Conservation (phyloP, 2,113 vertebrate species). For the Tiliqua scincoides region DNA sequence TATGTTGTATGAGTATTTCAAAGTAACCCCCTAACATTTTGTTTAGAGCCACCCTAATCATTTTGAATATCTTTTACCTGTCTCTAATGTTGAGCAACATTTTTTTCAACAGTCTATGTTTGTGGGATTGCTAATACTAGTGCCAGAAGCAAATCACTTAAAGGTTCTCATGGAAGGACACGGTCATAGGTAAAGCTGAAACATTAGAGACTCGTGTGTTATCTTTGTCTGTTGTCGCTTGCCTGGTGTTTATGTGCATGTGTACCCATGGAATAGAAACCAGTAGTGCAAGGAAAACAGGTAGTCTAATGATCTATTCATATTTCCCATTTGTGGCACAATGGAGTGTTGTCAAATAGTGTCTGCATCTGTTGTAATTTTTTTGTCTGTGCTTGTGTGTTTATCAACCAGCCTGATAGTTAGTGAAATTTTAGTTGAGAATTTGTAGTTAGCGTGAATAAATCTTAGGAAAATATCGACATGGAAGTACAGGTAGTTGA, state of each 20-base stretch:
- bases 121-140: slow-evolving; percentile 74
- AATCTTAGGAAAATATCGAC: background rate
- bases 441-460: slow-evolving; percentile 27
- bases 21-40: slow-evolving; percentile 49
- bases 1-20: background rate
- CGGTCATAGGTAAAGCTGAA: slow-evolving; percentile 74
- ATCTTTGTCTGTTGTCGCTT: slow-evolving; percentile 64
- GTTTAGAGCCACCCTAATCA: slow-evolving; percentile 58
- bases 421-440: slow-evolving; percentile 11
- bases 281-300: slow-evolving; percentile 40
- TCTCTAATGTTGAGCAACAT: slow-evolving; percentile 74
- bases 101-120: slow-evolving; percentile 75
- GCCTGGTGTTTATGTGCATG: slow-evolving; percentile 73
- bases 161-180: slow-evolving; percentile 74
- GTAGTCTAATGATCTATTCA: slow-evolving; percentile 44
- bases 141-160: slow-evolving; percentile 74
- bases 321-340: slow-evolving; percentile 65
- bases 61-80: slow-evolving; percentile 50
- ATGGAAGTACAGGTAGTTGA: background rate
- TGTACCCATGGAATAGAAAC: slow-evolving; percentile 64
- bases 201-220: slow-evolving; percentile 70
- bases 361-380: slow-evolving; percentile 62
- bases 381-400: slow-evolving; percentile 61
- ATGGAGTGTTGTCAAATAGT: slow-evolving; percentile 67
- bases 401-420: slow-evolving; percentile 52